Percentiles rank a stretch among this genome's conserved stretches.
Conservation (phyloP, 2,888 invertebrate species). For the Epinotia ramella region DNA sequence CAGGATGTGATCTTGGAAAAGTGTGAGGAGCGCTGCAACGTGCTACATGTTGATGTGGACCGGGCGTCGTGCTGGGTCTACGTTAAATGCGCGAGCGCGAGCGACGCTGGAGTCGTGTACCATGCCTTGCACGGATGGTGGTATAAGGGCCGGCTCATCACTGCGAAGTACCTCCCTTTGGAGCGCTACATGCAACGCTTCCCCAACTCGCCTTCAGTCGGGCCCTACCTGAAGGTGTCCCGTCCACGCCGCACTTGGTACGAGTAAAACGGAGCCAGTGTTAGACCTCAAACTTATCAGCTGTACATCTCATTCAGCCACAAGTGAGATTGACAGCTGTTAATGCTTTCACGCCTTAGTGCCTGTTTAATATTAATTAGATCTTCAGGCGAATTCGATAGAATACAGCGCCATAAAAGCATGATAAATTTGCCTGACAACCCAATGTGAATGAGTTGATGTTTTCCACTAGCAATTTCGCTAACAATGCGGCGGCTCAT, state of each 20-base stretch:
- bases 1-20: constrained; percentile 96
- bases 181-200: constrained; percentile 87
- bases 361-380: constrained; percentile 1
- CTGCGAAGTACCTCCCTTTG: constrained; percentile 96
- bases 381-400: background rate
- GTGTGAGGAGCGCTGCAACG: constrained; percentile 91
- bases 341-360: background rate
- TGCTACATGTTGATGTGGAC: constrained; percentile 96
- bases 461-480: background rate
- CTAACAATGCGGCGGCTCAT: too few species aligned
- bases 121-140: constrained; percentile 97
- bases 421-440: background rate
- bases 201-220: constrained; percentile 80
- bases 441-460: background rate
- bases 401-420: background rate
- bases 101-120: constrained; percentile 95
- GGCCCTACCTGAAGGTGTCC: constrained; percentile 75
- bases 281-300: background rate
- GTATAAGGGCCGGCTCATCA: constrained; percentile 97
- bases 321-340: background rate
- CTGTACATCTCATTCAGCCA: background rate
- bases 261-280: constrained; percentile 53
- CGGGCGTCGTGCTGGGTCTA: constrained; percentile 95
- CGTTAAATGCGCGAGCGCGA: constrained; percentile 93
- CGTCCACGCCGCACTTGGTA: constrained; percentile 64